Base-by-base conservation (phyloP, 35 echinoderm and acorn worm species). In the Acanthaster planci region DNA sequence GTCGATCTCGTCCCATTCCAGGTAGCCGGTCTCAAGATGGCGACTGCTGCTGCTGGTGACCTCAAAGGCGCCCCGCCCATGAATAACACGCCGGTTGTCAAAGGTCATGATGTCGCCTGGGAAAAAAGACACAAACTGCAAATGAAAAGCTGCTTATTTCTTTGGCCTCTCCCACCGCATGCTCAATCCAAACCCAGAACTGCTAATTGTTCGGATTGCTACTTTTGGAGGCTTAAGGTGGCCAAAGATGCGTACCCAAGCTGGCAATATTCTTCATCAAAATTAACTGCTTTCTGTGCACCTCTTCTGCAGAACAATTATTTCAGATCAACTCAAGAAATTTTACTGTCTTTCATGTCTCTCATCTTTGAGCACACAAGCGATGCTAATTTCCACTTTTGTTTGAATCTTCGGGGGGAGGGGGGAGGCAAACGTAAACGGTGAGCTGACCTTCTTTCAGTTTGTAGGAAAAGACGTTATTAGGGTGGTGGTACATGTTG, bases 81-180 rank as follows among this genome's bases (percentile, higher is more conserved):
- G 92, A 32, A 93, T 84, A 35, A 93, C 86, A 22, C 92, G 76
- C 7, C 86, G 54, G 50, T 93, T 93, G 77, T 89, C 86, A 50
- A 93, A 84, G 0, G 87, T 86, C 75, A 93, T 86, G n/a, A 93
- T 89, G 56, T 93, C 92, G 85, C 92, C 92, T 93, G 36, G n/a
- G 80, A 82, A 4, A 47, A 47, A 47, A 47, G 12, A 47, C 4
- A 47, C 42, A 12, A 47, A 47, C 4, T 47, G 4, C 42, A 47
- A 47, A 47, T 47, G 42, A 6, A 4, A 12, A 12, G 42, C 4
- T 12, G 4, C 4, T 47, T 47, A 12, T 47, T 47, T 47, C 12
- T 6, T 47, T n/a, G n/a, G n/a, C n/a, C n/a, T n/a, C n/a, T n/a
- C n/a, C n/a, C n/a, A n/a, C n/a, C n/a, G n/a, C n/a, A n/a, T n/a